These are phyloP conservation scores for Dinocampus coccinellae DNA, from an alignment of 2,888 invertebrate genomes.

Conservation along the genomic window DNA sequence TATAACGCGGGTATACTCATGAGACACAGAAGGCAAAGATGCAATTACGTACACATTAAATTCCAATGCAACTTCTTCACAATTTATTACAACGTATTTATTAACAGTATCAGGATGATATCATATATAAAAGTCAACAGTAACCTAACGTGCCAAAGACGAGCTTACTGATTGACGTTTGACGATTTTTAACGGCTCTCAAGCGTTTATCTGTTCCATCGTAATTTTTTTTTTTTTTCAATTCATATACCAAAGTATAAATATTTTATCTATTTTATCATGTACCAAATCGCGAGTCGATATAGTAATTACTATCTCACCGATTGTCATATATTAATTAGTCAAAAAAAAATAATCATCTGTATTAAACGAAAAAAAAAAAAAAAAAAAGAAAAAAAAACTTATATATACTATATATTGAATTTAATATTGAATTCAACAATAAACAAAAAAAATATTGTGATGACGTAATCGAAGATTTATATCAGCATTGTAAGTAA, in stretches of 20 bases:
- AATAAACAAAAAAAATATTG: neutral
- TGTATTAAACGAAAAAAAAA: no score
- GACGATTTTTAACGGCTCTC: slow-evolving; percentile 30
- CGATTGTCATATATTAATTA: slow-evolving; percentile 1
- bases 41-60: slow-evolving; percentile 25
- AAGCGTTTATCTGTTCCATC: slow-evolving; percentile 37
- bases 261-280: slow-evolving; percentile 31
- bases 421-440: neutral
- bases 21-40: neutral
- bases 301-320: neutral
- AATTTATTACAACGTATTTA: slow-evolving; percentile 25
- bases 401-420: neutral
- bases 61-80: slow-evolving; percentile 4
- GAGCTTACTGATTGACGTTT: slow-evolving; percentile 24
- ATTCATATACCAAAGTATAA: slow-evolving; percentile 25
- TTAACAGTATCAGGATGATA: slow-evolving; percentile 24
- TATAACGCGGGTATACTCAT: neutral
- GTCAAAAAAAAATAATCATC: neutral
- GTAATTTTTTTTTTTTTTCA: slow-evolving; percentile 19
- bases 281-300: slow-evolving; percentile 38
- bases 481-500: slow-evolving; percentile 10
- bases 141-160: slow-evolving; percentile 32
- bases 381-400: slow-evolving; percentile 1
- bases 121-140: slow-evolving; percentile 17
- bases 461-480: neutral